These are phyloP conservation scores for Drosophila planitibia DNA, from an alignment of 2,888 invertebrate species.

Conservation along the genomic window DNA sequence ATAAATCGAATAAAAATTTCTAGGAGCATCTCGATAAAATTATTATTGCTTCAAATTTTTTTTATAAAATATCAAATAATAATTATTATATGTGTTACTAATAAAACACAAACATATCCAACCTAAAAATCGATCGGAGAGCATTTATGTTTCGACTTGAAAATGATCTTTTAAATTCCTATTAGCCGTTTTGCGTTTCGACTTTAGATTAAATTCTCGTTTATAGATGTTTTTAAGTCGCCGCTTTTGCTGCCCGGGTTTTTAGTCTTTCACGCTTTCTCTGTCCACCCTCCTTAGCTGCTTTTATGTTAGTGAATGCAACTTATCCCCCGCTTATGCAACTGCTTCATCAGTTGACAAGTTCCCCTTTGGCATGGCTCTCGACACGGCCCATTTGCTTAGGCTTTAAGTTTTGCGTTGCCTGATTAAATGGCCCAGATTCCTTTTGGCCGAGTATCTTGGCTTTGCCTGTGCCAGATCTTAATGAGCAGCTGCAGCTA, in stretches of 20 bases:
- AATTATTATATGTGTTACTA: not conserved
- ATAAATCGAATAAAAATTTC: not conserved
- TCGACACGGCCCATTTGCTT: constrained; percentile 55
- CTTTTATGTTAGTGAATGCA: constrained; percentile 49
- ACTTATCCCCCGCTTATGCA: constrained; percentile 11
- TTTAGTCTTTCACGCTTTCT: constrained; percentile 5
- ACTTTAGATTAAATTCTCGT: constrained; percentile 52
- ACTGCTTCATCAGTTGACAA: constrained; percentile 19
- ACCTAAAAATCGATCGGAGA: not conserved
- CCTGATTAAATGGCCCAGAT: constrained; percentile 70
- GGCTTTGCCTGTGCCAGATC: constrained; percentile 54
- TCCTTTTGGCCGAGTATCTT: constrained; percentile 50
- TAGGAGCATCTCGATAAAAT: not conserved
- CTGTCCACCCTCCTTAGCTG: constrained; percentile 18
- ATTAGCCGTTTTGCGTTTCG: constrained; percentile 17
- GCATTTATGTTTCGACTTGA: not conserved
- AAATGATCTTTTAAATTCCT: not conserved
- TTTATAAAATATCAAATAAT: too few relatives aligned
- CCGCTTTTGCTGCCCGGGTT: constrained; percentile 28
- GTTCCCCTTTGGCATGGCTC: constrained; percentile 39
- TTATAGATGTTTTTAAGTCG: constrained; percentile 56
- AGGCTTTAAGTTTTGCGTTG: constrained; percentile 60
- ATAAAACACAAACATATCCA: not conserved
- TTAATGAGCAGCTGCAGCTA: constrained; percentile 64
- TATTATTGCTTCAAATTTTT: not conserved